Conservation (phyloP, 1,140 invertebrate genomes). For the Drosophila malerkotliana region DNA sequence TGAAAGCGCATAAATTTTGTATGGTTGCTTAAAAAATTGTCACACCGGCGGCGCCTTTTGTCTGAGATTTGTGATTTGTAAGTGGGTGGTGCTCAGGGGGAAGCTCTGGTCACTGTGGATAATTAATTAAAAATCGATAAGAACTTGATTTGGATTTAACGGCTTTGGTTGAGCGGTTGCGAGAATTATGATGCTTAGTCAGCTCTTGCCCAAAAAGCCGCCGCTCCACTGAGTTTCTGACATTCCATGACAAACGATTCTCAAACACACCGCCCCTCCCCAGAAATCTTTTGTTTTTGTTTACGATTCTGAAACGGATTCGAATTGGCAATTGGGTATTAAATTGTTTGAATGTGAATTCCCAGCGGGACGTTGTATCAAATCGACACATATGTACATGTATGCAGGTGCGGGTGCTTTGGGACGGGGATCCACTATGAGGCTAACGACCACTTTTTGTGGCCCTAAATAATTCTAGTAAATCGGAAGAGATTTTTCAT, state of each 20-base stretch:
- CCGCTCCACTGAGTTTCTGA: conserved; percentile 2
- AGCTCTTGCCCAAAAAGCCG: conserved; percentile 27
- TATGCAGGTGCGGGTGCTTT: conserved; percentile 1
- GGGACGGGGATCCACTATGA: not conserved
- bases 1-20: conserved; percentile 76
- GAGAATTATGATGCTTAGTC: conserved; percentile 73
- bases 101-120: conserved; percentile 20
- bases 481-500: too few species aligned
- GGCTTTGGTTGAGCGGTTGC: conserved; percentile 44
- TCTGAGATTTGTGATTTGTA: conserved; percentile 6
- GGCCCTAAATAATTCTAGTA: too few species aligned
- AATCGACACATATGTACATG: not conserved
- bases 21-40: conserved; percentile 46
- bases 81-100: conserved; percentile 11
- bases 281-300: conserved; percentile 39
- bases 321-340: conserved; percentile 59
- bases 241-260: conserved; percentile 59
- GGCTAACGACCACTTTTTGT: too few species aligned
- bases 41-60: conserved; percentile 45
- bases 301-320: conserved; percentile 37
- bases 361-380: conserved; percentile 30
- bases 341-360: conserved; percentile 48
- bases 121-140: conserved; percentile 83
- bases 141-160: conserved; percentile 79
- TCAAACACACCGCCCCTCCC: conserved; percentile 1